Base-by-base conservation (phyloP, 2,113 vertebrate genomes). In the Prietella phreatophila region DNA sequence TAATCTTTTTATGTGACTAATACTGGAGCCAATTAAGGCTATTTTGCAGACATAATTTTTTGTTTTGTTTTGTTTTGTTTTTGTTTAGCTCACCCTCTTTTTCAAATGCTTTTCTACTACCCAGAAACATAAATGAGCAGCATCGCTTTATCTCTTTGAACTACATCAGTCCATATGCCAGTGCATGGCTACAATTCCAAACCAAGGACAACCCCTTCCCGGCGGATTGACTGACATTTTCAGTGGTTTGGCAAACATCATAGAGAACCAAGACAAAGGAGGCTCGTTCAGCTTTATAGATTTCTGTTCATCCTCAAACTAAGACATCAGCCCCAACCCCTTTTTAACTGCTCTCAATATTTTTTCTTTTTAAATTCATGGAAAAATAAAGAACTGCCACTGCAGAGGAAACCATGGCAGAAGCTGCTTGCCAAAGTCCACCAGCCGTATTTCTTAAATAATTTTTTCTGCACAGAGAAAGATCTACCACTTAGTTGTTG, bases 221-320 rank as follows among this genome's bases (percentile, higher is more conserved):
- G 93, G 93, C 94, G 93, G 94, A 95, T 92, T 94, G 93, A 95
- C 94, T 93, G 97, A 96, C 97, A 96, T 96, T 96, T 89, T 97
- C 97, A 97, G 96, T 98, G 97, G 97, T 97, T 98, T 99, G 97
- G 97, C 97, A 97, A 99, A 99, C 96, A 97, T 98, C 97, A 97
- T 97, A 98, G 97, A 97, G 96, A 95, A 99, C 97, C 97, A 97
- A 98, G 96, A 97, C 97, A 96, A 97, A 94, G 96, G 94, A 95
- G 95, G 93, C 95, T 93, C 96, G 95, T 96, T 95, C 95, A 93
- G 94, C 93, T 93, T 61, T 94, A 95, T 94, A 94, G 94, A 95
- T 95, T 93, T 94, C 93, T 94, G 93, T 95, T 95, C 94, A 95
- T 95, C 93, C 95, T 94, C 93, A 94, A 94, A 94, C 94, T 95